Percentiles rank a stretch among this genome's conserved stretches.
Evolutionary conservation across 2,113 vertebrate genomes (phyloP).

Genomic region (Scartelaos histophorus): DNA sequence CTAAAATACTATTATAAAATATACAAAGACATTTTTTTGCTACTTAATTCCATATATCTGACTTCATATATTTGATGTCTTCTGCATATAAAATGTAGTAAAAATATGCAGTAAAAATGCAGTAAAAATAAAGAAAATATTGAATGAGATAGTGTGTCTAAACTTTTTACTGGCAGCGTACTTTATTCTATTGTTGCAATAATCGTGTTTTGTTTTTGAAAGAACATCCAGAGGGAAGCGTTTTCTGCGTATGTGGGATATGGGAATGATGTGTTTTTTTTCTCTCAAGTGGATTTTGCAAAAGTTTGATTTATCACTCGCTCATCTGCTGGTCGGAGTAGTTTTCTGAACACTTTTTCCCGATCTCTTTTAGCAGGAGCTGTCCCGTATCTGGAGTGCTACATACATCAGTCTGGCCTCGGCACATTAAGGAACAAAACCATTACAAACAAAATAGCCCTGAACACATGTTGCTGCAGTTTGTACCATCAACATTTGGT

Average conservation of each 20-base stretch:
- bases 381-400: neutral
- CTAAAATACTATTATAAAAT: too few species aligned
- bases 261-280: neutral
- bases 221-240: neutral
- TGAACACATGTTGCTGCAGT: slow-evolving; percentile 4
- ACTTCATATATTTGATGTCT: too few species aligned
- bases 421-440: neutral
- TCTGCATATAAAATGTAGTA: too few species aligned
- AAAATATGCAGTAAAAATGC: too few species aligned
- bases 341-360: neutral
- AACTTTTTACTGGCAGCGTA: too few species aligned
- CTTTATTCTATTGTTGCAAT: too few species aligned
- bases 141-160: too few species aligned
- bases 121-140: too few species aligned
- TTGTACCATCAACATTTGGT: neutral
- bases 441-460: neutral
- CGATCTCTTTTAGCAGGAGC: neutral
- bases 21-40: too few species aligned
- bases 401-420: neutral
- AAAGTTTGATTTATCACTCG: neutral
- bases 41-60: too few species aligned
- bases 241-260: neutral
- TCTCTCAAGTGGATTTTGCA: too few species aligned
- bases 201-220: too few species aligned
- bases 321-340: neutral